phyloP scores from a whole-genome alignment of 2,797 vertebrate genomes.

The Phrynocephalus guinanensis region DNA sequence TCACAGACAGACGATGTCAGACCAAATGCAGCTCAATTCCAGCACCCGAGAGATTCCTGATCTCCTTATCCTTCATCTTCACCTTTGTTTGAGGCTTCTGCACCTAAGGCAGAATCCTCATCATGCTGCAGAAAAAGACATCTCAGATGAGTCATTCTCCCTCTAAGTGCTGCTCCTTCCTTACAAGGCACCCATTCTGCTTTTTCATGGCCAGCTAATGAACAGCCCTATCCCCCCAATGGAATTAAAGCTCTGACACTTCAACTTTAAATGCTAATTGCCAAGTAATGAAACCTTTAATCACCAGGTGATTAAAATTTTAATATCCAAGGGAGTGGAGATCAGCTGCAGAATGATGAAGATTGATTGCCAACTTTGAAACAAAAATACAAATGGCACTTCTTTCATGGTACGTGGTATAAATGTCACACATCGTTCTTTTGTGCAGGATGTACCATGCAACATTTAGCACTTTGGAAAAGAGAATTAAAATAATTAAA shows the following conservation, averaged over 20 bases:
- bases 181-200: not conserved
- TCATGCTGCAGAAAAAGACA: not conserved
- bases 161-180: not conserved
- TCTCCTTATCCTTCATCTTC: not conserved
- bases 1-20: no score
- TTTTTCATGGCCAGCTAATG: not conserved
- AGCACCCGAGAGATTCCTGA: not conserved
- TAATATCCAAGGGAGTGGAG: conserved; percentile 66
- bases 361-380: conserved; percentile 64
- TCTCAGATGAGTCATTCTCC: not conserved
- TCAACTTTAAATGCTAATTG: conserved; percentile 70
- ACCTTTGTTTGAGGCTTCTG: not conserved
- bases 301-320: conserved; percentile 75
- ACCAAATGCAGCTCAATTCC: no score
- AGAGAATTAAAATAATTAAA: not conserved
- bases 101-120: not conserved
- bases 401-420: conserved; percentile 7
- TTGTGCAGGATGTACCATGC: conserved; percentile 4
- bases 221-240: conserved; percentile 34
- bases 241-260: conserved; percentile 61
- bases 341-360: conserved; percentile 62
- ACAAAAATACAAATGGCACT: conserved; percentile 22
- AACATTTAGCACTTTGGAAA: conserved; percentile 26
- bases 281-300: conserved; percentile 73
- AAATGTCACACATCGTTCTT: no score